Base-by-base conservation (phyloP, 2,797 vertebrate genomes). In the Sternarchorhynchus goeldii region DNA sequence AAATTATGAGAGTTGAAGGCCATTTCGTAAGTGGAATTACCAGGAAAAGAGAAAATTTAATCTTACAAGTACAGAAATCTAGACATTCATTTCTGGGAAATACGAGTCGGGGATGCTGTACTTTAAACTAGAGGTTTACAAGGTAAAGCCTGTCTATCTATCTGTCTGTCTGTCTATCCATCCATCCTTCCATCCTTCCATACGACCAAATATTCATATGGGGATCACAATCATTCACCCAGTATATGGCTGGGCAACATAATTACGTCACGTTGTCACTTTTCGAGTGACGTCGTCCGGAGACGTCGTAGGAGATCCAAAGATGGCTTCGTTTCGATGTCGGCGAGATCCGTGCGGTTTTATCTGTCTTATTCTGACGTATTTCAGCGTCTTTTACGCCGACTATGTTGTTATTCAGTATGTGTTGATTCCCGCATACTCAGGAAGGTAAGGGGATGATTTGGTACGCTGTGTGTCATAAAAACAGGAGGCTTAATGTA, bases 341-440 rank as follows among this genome's bases (percentile, higher is more conserved):
- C 87, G 90, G 84, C 86, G 87, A 82, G 94, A 94, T 31, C 93
- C 88, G 29, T 95, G 94, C 85, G 93, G 94, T 4, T 86, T 93
- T 7, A 85, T 94, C 8, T 95, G 93, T 57, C 78, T 95, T 4
- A 79, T 94, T 77, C 83, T 94, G 70, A 94, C 94, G 3, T 94
- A 94, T 80, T 91, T 94, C 62, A 94, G 94, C 83, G 92, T 94
- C 1, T 92, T 93, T 45, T 95, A 95, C 81, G 93, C 94, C 10
- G 94, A 94, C 82, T 94, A 94, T 75, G 94, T 95, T 84, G 92
- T 94, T 57, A 84, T 94, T 18, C 89, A 92, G 77, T 94, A 93
- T 68, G 92, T 94, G 1, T 91, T 94, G 75, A 88, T 93, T 75
- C 91, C 93, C 0, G 92, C 90, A 31, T 94, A 90, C 85, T 86